Evolutionary conservation across 2,888 invertebrate species (phyloP).

Genomic region (Xestobium rufovillosum): DNA sequence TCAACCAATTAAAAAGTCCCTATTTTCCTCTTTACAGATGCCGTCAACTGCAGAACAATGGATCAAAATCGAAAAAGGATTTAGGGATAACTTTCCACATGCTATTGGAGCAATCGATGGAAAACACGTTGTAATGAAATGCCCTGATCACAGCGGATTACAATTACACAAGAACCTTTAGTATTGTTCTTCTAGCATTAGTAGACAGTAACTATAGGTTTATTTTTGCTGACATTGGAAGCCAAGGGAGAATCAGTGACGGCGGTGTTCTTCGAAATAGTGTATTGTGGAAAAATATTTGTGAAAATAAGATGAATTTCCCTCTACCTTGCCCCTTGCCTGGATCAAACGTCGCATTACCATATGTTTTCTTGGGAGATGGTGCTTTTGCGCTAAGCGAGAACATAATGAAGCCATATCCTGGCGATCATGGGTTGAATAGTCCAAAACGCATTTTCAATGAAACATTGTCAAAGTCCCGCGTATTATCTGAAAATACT

Average conservation of each 20-base stretch:
- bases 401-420: conserved; percentile 31
- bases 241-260: conserved; percentile 14
- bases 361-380: conserved; percentile 30
- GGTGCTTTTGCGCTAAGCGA: conserved; percentile 30
- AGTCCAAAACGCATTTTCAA: conserved; percentile 11
- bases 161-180: conserved; percentile 28
- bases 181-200: conserved; percentile 28
- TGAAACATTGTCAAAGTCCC: conserved; percentile 6
- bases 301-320: conserved; percentile 16
- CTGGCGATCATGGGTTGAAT: conserved; percentile 26
- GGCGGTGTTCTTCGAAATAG: conserved; percentile 9
- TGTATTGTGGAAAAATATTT: conserved; percentile 11
- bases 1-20: too few relatives aligned
- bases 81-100: conserved; percentile 20
- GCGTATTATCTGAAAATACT: conserved; percentile 11
- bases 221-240: conserved; percentile 31
- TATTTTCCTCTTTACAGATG: too few relatives aligned
- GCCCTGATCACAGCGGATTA: conserved; percentile 23
- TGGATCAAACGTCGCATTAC: conserved; percentile 18
- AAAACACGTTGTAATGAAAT: conserved; percentile 26
- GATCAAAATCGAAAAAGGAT: conserved; percentile 12
- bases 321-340: conserved; percentile 19
- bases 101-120: conserved; percentile 29
- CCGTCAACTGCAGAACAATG: conserved; percentile 5
- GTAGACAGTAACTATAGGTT: conserved; percentile 27